Base-by-base conservation (phyloP, 2,888 invertebrate species). In the Pterostichus madidus region DNA sequence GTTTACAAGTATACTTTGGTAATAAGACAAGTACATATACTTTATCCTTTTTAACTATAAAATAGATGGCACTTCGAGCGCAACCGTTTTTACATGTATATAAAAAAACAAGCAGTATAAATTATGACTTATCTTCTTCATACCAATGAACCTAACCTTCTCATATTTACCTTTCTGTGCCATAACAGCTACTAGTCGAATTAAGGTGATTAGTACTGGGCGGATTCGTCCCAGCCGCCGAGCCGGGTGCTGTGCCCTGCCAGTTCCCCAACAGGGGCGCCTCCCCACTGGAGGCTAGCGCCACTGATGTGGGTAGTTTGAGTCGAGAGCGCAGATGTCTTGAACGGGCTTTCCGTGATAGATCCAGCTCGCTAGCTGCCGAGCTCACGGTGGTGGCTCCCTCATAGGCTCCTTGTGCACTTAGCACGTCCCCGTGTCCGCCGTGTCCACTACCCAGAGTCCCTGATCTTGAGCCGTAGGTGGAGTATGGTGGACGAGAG, bases 311-410 rank as follows among this genome's bases (percentile, higher is more conserved):
- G 17, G 92, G 92, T 87, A 94, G 90, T 91, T 94, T 95, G 90
- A 94, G 92, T 89, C 89, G 85, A 83, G 91, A 91, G 83, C 92
- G 88, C 84, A 92, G 91, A 89, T 94, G 93, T 87, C 93, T 93
- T 86, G 94, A 92, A 87, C 92, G 91, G 83, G 94, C 92, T 88
- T 94, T 94, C 89, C 93, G 93, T 87, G 95, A 94, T 86, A 96
- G 93, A 90, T 96, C 96, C 87, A 95, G 92, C 90, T 96, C 95
- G 90, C 95, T 95, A 87, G 94, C 94, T 85, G 93, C 92, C 86
- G 93, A 92, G 88, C 92, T 92, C 84, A 93, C 93, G 86, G 93
- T 92, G 84, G 92, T 91, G 89, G 91, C 87, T 90, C 92, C 87
- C 90, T 92, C 88, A 91, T 92, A 88, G 90, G 92, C 89, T 90